These are phyloP conservation scores for Pycnonotus jocosus DNA, from an alignment of 2,113 vertebrate species.

Conservation along the genomic window DNA sequence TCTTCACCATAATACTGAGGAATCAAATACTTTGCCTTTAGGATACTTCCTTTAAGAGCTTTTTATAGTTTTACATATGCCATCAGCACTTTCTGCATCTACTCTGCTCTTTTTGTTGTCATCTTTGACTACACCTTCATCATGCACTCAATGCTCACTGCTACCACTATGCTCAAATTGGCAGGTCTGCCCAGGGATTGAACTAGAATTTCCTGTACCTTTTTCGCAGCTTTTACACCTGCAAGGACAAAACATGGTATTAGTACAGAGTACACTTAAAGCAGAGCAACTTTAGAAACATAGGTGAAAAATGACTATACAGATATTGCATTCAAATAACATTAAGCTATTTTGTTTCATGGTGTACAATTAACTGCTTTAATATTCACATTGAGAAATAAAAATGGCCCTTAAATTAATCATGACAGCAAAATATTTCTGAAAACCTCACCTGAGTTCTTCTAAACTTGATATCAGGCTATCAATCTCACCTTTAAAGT, in stretches of 20 bases:
- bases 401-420: neutral
- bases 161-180: neutral
- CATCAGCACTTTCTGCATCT: conserved; percentile 3
- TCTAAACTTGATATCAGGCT: neutral
- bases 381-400: neutral
- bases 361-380: neutral
- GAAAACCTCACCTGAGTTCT: neutral
- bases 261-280: conserved; percentile 21
- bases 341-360: neutral
- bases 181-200: conserved; percentile 5
- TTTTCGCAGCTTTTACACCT: conserved; percentile 62
- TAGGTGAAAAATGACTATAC: neutral
- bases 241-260: conserved; percentile 59
- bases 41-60: neutral
- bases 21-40: neutral
- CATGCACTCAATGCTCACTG: conserved; percentile 65
- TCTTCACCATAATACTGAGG: neutral
- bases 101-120: conserved; percentile 74
- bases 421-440: neutral
- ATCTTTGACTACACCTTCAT: conserved; percentile 66
- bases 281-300: conserved; percentile 24
- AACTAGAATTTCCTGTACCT: conserved; percentile 47
- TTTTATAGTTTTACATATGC: neutral
- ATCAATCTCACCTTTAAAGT: neutral
- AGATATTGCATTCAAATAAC: neutral